phyloP scores from a whole-genome alignment of 2,113 vertebrate species.

The Acanthisitta chloris region DNA sequence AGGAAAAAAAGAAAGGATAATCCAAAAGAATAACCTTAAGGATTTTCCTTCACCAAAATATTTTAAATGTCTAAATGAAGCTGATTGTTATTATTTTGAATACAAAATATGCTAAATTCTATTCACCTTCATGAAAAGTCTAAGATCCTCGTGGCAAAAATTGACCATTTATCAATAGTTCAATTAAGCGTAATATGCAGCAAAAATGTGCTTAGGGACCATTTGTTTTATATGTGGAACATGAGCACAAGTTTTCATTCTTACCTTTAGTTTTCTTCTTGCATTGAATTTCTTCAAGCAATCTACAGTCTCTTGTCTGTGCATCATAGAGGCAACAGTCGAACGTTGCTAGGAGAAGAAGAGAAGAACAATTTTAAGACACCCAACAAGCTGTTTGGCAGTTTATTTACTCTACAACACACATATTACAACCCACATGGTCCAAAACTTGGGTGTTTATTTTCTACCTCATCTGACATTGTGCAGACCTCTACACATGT shows the following conservation, averaged over 20 bases:
- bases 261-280: constrained; percentile 94
- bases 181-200: neutral
- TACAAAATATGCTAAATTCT: neutral
- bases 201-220: neutral
- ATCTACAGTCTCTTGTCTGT: constrained; percentile 97
- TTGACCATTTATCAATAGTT: neutral
- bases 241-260: neutral
- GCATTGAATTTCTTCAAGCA: constrained; percentile 98
- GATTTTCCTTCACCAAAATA: neutral
- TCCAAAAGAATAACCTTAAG: neutral
- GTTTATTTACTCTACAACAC: neutral
- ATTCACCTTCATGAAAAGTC: neutral
- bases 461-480: neutral
- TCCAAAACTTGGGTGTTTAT: neutral
- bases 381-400: neutral
- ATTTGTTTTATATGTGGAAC: neutral
- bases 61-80: neutral
- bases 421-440: neutral
- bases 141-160: neutral
- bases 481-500: neutral
- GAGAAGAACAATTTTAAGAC: neutral
- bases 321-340: constrained; percentile 98
- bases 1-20: neutral
- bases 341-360: constrained; percentile 87
- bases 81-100: neutral